Evolutionary conservation across 1,140 invertebrate genomes (phyloP), one percentile per base, ranked within the genome.

Genomic region (Tachypleus tridentatus): DNA sequence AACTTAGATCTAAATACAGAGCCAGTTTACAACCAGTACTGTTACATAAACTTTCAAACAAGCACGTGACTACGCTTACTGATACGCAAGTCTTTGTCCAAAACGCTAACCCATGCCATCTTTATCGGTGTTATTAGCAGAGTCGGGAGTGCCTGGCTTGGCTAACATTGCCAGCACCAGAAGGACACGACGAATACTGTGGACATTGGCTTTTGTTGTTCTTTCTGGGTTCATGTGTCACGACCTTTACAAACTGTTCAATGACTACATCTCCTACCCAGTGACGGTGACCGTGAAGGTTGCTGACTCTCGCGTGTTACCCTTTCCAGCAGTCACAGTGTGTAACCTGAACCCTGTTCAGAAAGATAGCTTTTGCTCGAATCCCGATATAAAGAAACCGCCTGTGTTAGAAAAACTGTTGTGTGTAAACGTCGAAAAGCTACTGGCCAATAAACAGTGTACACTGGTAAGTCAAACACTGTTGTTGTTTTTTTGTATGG

Each of bases 331-430:
- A 51, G 73, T 78, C 0, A 77, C 77, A 0, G 64, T 78, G 5
- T 78, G 77, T 63, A 78, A 78, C 68, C 58, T 77, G 29, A 78
- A 78, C 68, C 75, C 76, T 0, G 59, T 73, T 8, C 69, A 70
- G 62, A 56, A 65, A 48, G 49, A 60, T 51, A 60, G 64, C 48
- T 63, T 71, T 58, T 70, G 69, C 60, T 51, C 47, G 8, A 50
- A 60, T 11, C 54, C 63, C 59, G 58, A 64, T n/a, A 60, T 69
- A 9, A 56, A 61, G 3, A 69, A 69, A 62, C 67, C 67, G 0
- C 29, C 29, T 1, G 29, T 29, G 29, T 29, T 29, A 29, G 29
- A 29, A 29, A 29, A 29, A 29, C 29, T 29, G 29, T 29, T 29
- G 29, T 29, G 29, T 29, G 29, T 29, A 29, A 29, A 29, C 29